Evolutionary conservation across 2,888 invertebrate genomes (phyloP), one percentile per base, ranked within the genome.

Genomic region (Alcis repandata): DNA sequence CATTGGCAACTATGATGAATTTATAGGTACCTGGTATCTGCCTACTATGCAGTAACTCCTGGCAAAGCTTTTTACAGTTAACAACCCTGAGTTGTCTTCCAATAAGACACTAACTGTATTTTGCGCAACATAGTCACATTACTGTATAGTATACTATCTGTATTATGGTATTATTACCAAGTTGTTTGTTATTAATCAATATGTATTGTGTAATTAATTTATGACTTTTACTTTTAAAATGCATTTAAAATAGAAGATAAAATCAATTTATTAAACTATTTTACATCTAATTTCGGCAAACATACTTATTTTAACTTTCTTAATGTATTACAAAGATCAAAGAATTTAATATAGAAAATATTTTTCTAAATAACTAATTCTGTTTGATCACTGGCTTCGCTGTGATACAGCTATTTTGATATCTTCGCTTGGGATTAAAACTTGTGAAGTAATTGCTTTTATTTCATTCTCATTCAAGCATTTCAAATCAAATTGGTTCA

Each of bases 401-500:
- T 51, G 61, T 32, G 71, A 75, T 56, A 92, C 76, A 49, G 59
- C 68, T 63, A 95, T 72, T 61, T 90, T 83, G 52, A 95, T 84
- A 19, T 93, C 87, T 70, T 88, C 86, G 54, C 93, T 90, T 36
- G 95, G 95, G 19, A 95, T 92, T 56, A 95, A 89, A 7, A 95
- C 93, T 79, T 94, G 82, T 45, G 94, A 94, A 61, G 95, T 90
- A 17, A 94, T 90, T 73, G 95, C 89, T 57, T 91, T 87, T 11
- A 95, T 84, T 65, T 87, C 83, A 59, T 85, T 84, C 36, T 80
- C 84, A 74, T 95, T 94, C 48, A 83, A 71, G 74, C 94, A 92
- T 49, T 92, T 85, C 52, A 95, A 82, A 49, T 94, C 88, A 76
- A 95, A 95, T 61, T 91, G 91, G 63, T 92, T 85, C 2, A 94